Percentiles rank a stretch among this genome's conserved stretches.
Evolutionary conservation across 2,888 invertebrate genomes (phyloP).

Genomic region (Dinocampus coccinellae): DNA sequence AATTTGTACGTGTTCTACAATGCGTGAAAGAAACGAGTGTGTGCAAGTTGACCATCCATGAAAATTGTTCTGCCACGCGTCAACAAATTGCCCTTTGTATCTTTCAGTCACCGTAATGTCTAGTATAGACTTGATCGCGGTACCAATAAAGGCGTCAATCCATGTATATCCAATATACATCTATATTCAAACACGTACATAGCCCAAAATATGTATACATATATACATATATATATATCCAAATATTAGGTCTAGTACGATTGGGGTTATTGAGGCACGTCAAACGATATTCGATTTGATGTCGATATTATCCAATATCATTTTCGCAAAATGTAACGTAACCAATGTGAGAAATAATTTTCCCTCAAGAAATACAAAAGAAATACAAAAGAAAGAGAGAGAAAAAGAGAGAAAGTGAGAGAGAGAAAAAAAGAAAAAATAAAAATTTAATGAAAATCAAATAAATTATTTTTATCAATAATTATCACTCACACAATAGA

Average conservation of each 20-base stretch:
- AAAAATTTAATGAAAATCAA: background rate
- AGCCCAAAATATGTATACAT: background rate
- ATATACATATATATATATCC: background rate
- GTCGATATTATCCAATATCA: background rate
- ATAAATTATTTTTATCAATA: background rate
- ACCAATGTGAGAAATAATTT: background rate
- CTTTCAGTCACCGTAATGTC: background rate
- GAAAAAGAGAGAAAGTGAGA: no score
- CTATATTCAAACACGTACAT: background rate
- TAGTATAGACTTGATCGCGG: background rate
- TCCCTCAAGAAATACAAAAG: background rate
- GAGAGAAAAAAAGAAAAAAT: no score
- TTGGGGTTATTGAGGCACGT: background rate
- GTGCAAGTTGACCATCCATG: constrained; percentile 3
- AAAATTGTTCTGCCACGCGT: constrained; percentile 5
- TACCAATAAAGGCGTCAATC: constrained; percentile 3
- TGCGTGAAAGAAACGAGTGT: background rate
- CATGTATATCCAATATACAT: background rate
- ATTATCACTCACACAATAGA: constrained; percentile 8
- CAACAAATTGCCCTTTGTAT: constrained; percentile 6
- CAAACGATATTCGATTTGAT: background rate
- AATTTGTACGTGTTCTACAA: background rate
- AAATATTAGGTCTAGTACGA: background rate
- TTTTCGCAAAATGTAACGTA: background rate
- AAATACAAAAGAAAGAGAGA: no score